Percentiles rank a stretch among this genome's conserved stretches.
Conservation (phyloP, 1,140 invertebrate species). For the Zaprionus nigranus region DNA sequence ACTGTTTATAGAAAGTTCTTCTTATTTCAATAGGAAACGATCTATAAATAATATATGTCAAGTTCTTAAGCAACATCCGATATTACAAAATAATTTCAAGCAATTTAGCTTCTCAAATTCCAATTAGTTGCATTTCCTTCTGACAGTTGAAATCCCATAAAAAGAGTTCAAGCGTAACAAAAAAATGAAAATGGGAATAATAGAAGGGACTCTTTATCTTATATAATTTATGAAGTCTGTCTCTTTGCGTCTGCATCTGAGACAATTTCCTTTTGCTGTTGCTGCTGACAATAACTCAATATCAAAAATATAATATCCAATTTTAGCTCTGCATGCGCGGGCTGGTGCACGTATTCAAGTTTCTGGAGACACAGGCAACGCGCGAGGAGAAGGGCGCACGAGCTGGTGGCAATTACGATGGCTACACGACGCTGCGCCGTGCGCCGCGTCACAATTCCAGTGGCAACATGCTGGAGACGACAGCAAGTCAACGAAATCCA, state of each 20-base stretch:
- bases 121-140: background rate
- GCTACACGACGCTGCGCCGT: constrained; percentile 77
- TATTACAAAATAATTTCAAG: background rate
- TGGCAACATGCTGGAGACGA: constrained; percentile 85
- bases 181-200: background rate
- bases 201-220: background rate
- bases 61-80: background rate
- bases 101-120: background rate
- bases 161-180: background rate
- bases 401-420: constrained; percentile 80
- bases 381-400: constrained; percentile 86
- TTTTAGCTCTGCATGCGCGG: constrained; percentile 95
- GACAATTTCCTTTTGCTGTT: background rate
- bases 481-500: constrained; percentile 63
- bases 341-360: constrained; percentile 97
- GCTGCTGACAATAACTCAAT: constrained; percentile 8
- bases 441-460: constrained; percentile 84
- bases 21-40: too few species aligned
- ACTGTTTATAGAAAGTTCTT: too few species aligned
- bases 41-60: background rate
- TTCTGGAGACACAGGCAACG: constrained; percentile 94
- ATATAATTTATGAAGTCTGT: constrained; percentile 2
- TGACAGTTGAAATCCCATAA: background rate
- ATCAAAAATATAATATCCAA: constrained; percentile 28
- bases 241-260: background rate